phyloP scores from a whole-genome alignment of 64 coral and sea anemone genomes.

The Platygyra sinensis region DNA sequence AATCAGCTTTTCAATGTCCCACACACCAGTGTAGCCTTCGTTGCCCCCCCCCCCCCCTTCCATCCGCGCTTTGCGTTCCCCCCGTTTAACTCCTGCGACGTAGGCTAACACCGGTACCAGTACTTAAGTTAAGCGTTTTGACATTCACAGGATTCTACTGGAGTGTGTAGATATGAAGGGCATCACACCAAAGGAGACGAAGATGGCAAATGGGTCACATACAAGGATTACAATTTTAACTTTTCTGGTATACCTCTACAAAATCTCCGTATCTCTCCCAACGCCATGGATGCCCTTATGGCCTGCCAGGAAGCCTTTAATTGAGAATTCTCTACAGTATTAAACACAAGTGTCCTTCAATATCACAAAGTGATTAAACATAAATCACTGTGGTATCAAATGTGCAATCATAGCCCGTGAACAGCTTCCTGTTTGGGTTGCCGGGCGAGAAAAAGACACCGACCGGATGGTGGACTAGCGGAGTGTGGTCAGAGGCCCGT shows the following conservation, averaged over 20 bases:
- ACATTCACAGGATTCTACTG: conserved; percentile 51
- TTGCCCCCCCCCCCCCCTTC: too few species aligned
- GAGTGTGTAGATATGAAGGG: conserved; percentile 70
- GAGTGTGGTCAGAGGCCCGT: too few species aligned
- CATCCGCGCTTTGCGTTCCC: too few species aligned
- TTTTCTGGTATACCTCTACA: conserved; percentile 71
- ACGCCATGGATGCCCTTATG: conserved; percentile 94
- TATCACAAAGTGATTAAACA: background rate
- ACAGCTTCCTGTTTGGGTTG: too few species aligned
- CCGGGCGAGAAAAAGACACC: too few species aligned
- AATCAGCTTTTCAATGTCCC: too few species aligned
- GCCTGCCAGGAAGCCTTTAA: conserved; percentile 77
- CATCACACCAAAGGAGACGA: conserved; percentile 88
- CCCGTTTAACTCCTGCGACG: too few species aligned
- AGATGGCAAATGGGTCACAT: conserved; percentile 92
- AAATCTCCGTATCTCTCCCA: conserved; percentile 86
- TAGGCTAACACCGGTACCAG: background rate
- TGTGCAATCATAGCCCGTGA: too few species aligned
- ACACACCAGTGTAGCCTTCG: too few species aligned
- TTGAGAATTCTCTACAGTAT: background rate
- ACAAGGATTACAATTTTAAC: conserved; percentile 64
- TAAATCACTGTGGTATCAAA: background rate
- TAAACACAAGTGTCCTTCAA: background rate
- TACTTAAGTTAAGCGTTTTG: background rate
- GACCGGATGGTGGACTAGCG: too few species aligned